A percentile compares a stretch with the other conserved stretches of the same genome.
Conservation (phyloP, 2,888 invertebrate genomes). For the Acanthococcus lagerstroemiae region DNA sequence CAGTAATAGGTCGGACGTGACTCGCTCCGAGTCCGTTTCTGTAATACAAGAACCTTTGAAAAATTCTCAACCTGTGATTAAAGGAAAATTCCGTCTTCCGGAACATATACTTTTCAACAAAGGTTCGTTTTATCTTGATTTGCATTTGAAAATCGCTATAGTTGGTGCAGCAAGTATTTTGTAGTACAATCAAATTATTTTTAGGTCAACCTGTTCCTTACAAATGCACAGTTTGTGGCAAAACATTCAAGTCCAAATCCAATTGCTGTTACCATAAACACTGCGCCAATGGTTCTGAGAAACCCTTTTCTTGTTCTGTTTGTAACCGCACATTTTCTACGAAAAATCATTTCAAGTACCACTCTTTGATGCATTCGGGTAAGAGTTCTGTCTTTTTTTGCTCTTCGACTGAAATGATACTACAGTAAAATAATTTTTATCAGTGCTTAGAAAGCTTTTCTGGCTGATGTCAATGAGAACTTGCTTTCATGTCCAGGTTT, state of each 20-base stretch:
- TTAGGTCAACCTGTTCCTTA: slow-evolving; percentile 1
- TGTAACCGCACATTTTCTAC: slow-evolving; percentile 13
- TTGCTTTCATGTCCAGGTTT: background rate
- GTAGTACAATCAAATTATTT: slow-evolving; percentile 37
- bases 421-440: background rate
- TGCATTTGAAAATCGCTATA: background rate
- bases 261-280: slow-evolving; percentile 25
- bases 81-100: too few relatives aligned
- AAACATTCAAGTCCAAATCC: slow-evolving; percentile 19
- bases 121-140: background rate
- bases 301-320: slow-evolving; percentile 3
- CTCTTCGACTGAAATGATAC: too few relatives aligned
- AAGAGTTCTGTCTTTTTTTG: too few relatives aligned
- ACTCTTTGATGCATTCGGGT: slow-evolving; percentile 8
- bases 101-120: background rate
- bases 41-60: too few relatives aligned
- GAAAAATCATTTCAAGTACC: slow-evolving; percentile 14
- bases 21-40: too few relatives aligned
- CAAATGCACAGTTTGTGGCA: slow-evolving; percentile 16
- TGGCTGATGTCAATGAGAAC: background rate
- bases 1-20: too few relatives aligned
- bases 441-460: background rate
- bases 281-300: slow-evolving; percentile 8
- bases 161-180: background rate
- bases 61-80: too few relatives aligned